Evolutionary conservation across 2,888 invertebrate species (phyloP).

Genomic region (Tetropium fuscum): DNA sequence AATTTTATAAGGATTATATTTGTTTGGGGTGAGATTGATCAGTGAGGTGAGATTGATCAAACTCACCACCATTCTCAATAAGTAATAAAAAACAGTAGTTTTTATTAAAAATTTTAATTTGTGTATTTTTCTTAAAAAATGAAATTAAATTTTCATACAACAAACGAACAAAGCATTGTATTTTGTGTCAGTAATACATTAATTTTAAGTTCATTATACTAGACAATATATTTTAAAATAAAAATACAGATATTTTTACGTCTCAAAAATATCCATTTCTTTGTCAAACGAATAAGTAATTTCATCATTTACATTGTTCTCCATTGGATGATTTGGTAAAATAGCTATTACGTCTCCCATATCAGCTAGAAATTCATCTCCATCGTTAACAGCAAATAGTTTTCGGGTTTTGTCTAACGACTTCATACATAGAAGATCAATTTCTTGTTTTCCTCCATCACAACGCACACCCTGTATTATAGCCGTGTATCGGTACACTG

Average conservation of each 20-base stretch:
- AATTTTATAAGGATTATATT: neutral
- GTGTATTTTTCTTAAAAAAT: too few species aligned
- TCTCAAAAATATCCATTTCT: conserved; percentile 8
- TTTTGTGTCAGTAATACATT: neutral
- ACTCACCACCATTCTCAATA: too few species aligned
- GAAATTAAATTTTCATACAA: too few species aligned
- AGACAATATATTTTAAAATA: neutral
- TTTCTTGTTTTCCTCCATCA: conserved; percentile 6
- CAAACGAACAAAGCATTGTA: too few species aligned
- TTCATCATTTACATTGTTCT: conserved; percentile 1
- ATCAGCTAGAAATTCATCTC: neutral
- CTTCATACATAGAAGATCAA: neutral
- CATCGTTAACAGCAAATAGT: neutral
- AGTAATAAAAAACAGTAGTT: too few species aligned
- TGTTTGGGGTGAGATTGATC: conserved; percentile 13
- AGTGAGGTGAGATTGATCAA: conserved; percentile 1
- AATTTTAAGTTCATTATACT: neutral
- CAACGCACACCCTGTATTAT: neutral
- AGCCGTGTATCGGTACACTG: neutral
- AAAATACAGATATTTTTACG: neutral
- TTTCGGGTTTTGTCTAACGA: neutral
- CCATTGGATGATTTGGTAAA: conserved; percentile 6
- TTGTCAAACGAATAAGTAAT: conserved; percentile 7
- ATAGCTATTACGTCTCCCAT: conserved; percentile 5
- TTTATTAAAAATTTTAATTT: too few species aligned